Evolutionary conservation across 2,797 vertebrate genomes (phyloP), one percentile per base, ranked within the genome.

Genomic region (Echiichthys vipera): DNA sequence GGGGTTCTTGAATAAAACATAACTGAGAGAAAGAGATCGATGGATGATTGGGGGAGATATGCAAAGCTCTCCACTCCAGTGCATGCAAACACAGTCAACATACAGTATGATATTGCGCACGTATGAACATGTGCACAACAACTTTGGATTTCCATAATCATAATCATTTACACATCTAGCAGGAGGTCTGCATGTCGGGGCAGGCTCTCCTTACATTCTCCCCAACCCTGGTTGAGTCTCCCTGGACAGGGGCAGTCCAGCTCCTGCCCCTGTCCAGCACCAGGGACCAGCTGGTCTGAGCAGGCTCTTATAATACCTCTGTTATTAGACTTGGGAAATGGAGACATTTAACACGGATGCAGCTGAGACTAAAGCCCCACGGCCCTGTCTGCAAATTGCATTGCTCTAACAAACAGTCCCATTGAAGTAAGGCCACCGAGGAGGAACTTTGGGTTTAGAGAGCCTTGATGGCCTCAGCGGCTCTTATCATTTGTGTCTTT

Each of bases 271-370:
- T 49, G 71, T 64, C 78, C 79, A 65, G 46, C 82, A 74, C 74
- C 24, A 24, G 81, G 74, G 86, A 88, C 85, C 88, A 91, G 88
- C 91, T 89, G 91, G 80, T 84, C 56, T 37, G 42, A 87, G 50
- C 78, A 85, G 61, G 77, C 34, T 76, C 59, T 59, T 75, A 51
- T 86, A 86, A 87, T 74, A 56, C 65, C 53, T 53, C 53, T 0
- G 46, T 90, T 88, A 91, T 92, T 91, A 89, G 84, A 88, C 77
- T 71, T 78, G 59, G 86, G 81, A 91, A 88, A 90, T 77, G 67
- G 82, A 90, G 87, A 89, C 87, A 78, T 89, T 89, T 88, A 88
- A 88, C 86, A 78, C 15, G 39, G 71, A 73, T 79, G 82, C 86
- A 89, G 89, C 88, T 89, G 86, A 88, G 82, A 84, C 84, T 56